Base-by-base conservation (phyloP, 1,140 invertebrate species). In the Lepidurus arcticus region DNA sequence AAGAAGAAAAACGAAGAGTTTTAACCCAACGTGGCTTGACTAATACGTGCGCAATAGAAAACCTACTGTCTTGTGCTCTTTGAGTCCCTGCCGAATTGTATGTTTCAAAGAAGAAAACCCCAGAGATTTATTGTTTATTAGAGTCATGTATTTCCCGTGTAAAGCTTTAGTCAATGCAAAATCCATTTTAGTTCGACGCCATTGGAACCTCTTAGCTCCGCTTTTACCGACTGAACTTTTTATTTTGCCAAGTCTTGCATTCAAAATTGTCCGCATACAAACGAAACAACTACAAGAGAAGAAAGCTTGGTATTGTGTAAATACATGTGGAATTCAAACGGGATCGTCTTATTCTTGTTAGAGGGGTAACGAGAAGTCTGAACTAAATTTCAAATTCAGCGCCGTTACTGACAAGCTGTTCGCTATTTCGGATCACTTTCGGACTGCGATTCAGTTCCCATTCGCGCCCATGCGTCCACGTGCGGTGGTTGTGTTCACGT, bases 11-110 rank as follows among this genome's bases (percentile, higher is more conserved):
- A 4, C 34, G 34, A 34, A 7, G 21, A 65, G 53, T 65, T 65
- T 65, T 65, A 65, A 65, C 53, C 13, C 53, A 65, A 65, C 21
- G 53, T 65, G 53, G 53, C 53, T 65, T 65, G 53, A 65, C 53
- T 65, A 65, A 65, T 65, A n/a, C 53, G 53, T 65, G 53, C 53
- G 53, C 53, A 65, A 65, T 65, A 65, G 53, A 65, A 65, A 34
- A 65, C 53, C 53, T 7, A 65, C 53, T 65, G 53, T 65, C 53
- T 65, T 65, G 53, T 65, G 53, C 21, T 65, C 53, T n/a, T 65
- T 65, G 53, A 65, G 21, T 65, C 53, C 53, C 53, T 65, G 53
- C 53, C 53, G 21, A 65, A 65, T 11, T 65, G 7, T 65, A 65
- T n/a, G 13, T 16, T 16, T 21, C 16, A 21, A 65, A 16, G 53